A percentile compares a stretch with the other conserved stretches of the same genome.
These are phyloP conservation scores for Anthophora plumipes DNA, from an alignment of 2,888 invertebrate species.

Conservation along the genomic window DNA sequence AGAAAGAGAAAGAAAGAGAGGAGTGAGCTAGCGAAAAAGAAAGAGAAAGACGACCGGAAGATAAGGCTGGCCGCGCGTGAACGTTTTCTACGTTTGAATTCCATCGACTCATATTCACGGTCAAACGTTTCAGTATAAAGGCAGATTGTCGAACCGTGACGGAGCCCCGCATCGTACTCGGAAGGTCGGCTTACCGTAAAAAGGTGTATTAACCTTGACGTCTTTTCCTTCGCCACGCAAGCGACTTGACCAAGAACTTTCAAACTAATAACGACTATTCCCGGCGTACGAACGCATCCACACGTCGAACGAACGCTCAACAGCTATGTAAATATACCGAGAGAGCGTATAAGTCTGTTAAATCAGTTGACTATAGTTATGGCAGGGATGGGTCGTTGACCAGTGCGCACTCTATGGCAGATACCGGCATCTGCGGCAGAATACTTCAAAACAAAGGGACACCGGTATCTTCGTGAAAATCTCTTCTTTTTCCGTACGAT, in stretches of 20 bases:
- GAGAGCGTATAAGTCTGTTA: constrained; percentile 47
- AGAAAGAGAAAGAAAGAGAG: neutral
- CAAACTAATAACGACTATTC: constrained; percentile 51
- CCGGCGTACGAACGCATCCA: constrained; percentile 22
- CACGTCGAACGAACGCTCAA: constrained; percentile 31
- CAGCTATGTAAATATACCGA: constrained; percentile 40
- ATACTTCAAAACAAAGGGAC: constrained; percentile 55
- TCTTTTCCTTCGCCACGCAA: constrained; percentile 64
- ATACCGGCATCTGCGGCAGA: constrained; percentile 49
- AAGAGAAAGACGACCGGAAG: constrained; percentile 10
- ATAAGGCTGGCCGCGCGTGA: constrained; percentile 11
- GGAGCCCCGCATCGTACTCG: constrained; percentile 69
- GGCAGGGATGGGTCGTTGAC: constrained; percentile 64
- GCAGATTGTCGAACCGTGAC: constrained; percentile 71
- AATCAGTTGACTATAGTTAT: constrained; percentile 57
- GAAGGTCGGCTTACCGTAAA: constrained; percentile 70
- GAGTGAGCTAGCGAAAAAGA: no score
- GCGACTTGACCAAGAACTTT: constrained; percentile 69
- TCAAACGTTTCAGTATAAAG: constrained; percentile 67
- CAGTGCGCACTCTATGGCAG: constrained; percentile 60
- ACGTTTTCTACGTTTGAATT: constrained; percentile 65
- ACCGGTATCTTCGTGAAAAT: constrained; percentile 7
- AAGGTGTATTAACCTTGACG: constrained; percentile 74
- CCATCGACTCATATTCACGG: constrained; percentile 69
- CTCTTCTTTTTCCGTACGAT: neutral